Evolutionary conservation across 2,113 vertebrate genomes (phyloP).

Genomic region (Notarius lentiginosus): DNA sequence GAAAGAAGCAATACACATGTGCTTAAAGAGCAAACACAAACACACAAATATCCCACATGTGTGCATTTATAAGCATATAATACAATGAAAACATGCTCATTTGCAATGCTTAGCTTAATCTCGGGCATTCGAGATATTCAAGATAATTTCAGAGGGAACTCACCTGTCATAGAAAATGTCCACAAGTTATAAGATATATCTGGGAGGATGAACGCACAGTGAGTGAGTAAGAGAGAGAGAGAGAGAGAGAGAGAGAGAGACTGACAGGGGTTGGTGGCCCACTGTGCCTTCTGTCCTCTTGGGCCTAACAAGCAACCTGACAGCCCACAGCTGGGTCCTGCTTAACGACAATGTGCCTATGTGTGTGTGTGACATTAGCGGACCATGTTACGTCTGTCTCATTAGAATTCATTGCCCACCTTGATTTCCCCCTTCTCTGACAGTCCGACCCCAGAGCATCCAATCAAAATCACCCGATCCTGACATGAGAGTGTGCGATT

Average conservation of each 20-base stretch:
- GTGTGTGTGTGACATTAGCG: constrained; percentile 84
- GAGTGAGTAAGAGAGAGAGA: constrained; percentile 66
- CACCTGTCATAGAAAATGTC: constrained; percentile 4
- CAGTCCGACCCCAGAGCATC: constrained; percentile 86
- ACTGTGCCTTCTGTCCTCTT: constrained; percentile 52
- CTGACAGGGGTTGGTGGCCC: constrained; percentile 86
- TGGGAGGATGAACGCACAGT: constrained; percentile 78
- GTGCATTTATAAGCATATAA: constrained; percentile 19
- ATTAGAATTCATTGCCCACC: constrained; percentile 99
- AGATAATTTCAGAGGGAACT: constrained; percentile 8
- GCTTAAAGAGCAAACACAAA: constrained; percentile 17
- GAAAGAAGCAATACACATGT: constrained; percentile 64
- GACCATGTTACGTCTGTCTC: constrained; percentile 93
- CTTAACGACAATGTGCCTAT: constrained; percentile 80
- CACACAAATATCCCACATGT: constrained; percentile 36
- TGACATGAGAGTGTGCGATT: constrained; percentile 70
- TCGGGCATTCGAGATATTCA: not conserved
- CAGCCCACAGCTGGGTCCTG: constrained; percentile 93
- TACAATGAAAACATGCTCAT: constrained; percentile 2
- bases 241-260: constrained; percentile 43
- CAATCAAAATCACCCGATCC: constrained; percentile 72
- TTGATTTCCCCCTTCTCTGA: constrained; percentile 93
- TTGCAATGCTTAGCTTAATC: constrained; percentile 3
- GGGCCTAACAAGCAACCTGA: constrained; percentile 93
- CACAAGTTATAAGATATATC: not conserved